Base-by-base conservation (phyloP, 2,888 invertebrate genomes). In the Eudemis profundana region DNA sequence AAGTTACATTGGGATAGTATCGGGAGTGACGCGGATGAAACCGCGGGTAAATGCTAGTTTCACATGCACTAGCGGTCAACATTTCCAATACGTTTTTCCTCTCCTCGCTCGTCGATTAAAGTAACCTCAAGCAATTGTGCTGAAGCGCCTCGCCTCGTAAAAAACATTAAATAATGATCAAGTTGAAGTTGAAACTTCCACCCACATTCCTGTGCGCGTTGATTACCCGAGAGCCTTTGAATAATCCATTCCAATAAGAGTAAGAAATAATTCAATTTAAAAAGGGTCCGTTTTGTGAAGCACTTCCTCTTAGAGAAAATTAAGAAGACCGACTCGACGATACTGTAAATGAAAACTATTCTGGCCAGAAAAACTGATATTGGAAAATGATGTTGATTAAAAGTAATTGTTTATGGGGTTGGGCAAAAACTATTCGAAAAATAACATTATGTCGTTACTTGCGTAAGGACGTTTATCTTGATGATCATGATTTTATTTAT, bases 201-300 rank as follows among this genome's bases (percentile, higher is more conserved):
- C 19, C 27, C 38, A n/a, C 38, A 42, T 36, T 14, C 23, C 33
- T 2, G 15, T 4, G 3, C 42, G 21, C 27, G 36, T 23, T 51
- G 53, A 47, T 54, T 51, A 19, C 42, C 15, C 4, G 47, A 17
- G 47, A 15, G 50, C 17, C 51, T 36, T 61, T 53, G 44, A 53
- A 46, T 61, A 53, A 61, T 61, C 61, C 44, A 44, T 38, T 40
- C 12, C 38, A 46, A 40, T 17, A 46, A 29, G 46, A 53, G 27
- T 15, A 12, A n/a, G 15, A 21, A 17, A 38, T 40, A 53, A 54
- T 54, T 46, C 38, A 62, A 54, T 54, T 54, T 19, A 36, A 47
- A 62, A 62, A 47, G 62, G 47, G 47, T 47, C 38, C 38, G 3
- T 47, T 62, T 62, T 19, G 27, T 46, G 19, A 62, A 54, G 38